A percentile compares a stretch with the other conserved stretches of the same genome.
These are phyloP conservation scores for Drosophila macrospina DNA, from an alignment of 2,888 invertebrate species.

Conservation along the genomic window DNA sequence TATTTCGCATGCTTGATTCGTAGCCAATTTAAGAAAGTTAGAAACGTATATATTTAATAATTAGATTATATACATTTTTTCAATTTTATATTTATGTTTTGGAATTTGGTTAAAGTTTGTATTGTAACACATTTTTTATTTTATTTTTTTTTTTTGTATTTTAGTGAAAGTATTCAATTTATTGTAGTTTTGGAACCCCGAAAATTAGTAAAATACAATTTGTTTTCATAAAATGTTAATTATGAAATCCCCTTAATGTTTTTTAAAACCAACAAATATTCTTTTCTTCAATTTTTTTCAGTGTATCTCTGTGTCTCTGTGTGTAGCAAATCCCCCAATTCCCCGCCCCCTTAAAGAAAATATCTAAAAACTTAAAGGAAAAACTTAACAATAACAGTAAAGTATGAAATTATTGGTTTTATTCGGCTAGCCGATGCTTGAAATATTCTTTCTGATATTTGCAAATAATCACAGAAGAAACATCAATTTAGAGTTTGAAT, in stretches of 20 bases:
- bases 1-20: conserved; percentile 44
- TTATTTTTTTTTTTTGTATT: not conserved
- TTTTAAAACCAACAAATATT: conserved; percentile 65
- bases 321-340: conserved; percentile 67
- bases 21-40: conserved; percentile 10
- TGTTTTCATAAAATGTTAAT: conserved; percentile 16
- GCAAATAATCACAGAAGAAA: no score
- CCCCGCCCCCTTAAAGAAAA: conserved; percentile 54
- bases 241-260: conserved; percentile 58
- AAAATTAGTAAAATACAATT: conserved; percentile 3
- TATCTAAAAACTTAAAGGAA: conserved; percentile 14
- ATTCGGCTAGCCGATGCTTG: conserved; percentile 42
- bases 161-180: no score
- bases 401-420: not conserved
- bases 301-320: conserved; percentile 81
- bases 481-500: no score
- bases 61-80: not conserved
- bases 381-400: conserved; percentile 11
- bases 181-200: conserved; percentile 30
- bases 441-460: conserved; percentile 19
- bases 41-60: not conserved
- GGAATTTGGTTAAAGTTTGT: no score
- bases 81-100: not conserved
- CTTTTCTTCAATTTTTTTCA: conserved; percentile 78
- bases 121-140: not conserved